Evolutionary conservation across 64 coral and sea anemone species (phyloP), one percentile per base, ranked within the genome.

Genomic region (Catalaphyllia jardinei): DNA sequence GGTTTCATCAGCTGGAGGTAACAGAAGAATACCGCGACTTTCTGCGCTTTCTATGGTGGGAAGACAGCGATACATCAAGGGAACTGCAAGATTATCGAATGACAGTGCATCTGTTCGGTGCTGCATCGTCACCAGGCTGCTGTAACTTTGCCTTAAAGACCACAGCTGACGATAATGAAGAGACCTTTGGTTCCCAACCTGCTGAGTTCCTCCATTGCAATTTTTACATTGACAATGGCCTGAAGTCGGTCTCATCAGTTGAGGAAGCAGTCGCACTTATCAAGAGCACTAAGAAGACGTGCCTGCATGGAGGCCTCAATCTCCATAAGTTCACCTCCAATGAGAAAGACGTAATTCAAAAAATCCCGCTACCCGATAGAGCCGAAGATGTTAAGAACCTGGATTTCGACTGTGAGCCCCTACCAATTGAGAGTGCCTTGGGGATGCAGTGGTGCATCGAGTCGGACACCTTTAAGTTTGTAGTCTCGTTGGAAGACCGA

Each of bases 71-170:
- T 69, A 38, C 67, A 18, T 71, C 91, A 18, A 63, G 71, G 54
- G 65, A 82, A 15, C 91, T 76, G 6, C 28, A 76, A 52, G 86
- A 93, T 22, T 93, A 89, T 62, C 65, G 86, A 76, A 93, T 93
- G 91, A 88, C 91, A 1, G 85, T 93, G 16, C 86, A 93, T 52
- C 35, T 93, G 28, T 93, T 93, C 75, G 91, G 91, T 10, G 85
- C 91, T 2, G 39, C 91, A 15, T 82, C 91, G 20, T 93, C 91
- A 3, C 91, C 91, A 27, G 91, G 86, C 2, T 93, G 86, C 72
- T 27, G 77, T 0, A 93, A 87, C 63, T 93, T 93, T 29, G 86
- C 85, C 77, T 62, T 93, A 0, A 93, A 64, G 72, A 71, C 75
- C 22, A 67, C 91, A n/a, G 91, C 91, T 3, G 54, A 88, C 22